Conservation (phyloP, 2,888 invertebrate species). For the Phortica okadai region DNA sequence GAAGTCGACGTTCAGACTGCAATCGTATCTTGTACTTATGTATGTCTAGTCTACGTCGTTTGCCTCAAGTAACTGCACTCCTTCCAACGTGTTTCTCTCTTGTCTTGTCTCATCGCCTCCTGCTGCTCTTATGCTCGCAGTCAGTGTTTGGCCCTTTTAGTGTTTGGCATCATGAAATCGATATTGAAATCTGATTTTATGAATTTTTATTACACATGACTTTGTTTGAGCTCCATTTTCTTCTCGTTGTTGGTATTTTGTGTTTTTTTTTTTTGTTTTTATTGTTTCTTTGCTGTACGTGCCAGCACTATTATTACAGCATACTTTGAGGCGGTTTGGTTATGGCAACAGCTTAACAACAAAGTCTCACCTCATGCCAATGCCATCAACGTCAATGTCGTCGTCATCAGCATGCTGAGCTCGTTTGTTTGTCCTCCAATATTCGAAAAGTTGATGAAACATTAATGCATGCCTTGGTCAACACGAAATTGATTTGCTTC, state of each 20-base stretch:
- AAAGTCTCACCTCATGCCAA: no score
- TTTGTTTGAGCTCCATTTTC: slow-evolving; percentile 28
- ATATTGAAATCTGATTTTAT: slow-evolving; percentile 70
- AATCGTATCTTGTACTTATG: neutral
- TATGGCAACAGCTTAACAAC: no score
- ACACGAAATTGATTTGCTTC: slow-evolving; percentile 66
- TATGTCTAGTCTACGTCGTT: neutral
- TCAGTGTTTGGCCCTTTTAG: neutral
- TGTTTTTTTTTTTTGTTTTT: slow-evolving; percentile 61
- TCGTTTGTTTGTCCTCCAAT: no score
- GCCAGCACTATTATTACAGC: slow-evolving; percentile 27
- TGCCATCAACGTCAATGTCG: no score
- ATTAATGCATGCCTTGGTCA: slow-evolving; percentile 60
- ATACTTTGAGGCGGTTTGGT: no score
- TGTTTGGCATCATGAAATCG: slow-evolving; percentile 38
- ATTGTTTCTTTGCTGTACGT: slow-evolving; percentile 32
- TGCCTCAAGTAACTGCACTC: neutral
- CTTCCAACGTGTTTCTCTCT: neutral
- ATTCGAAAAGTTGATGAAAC: slow-evolving; percentile 49
- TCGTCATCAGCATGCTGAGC: no score
- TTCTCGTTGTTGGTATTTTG: slow-evolving; percentile 29
- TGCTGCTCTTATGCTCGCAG: neutral
- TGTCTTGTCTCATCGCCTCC: neutral
- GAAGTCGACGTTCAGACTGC: neutral
- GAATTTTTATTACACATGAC: slow-evolving; percentile 68